Base-by-base conservation (phyloP, 2,797 vertebrate species). In the Leptoclinus maculatus region DNA sequence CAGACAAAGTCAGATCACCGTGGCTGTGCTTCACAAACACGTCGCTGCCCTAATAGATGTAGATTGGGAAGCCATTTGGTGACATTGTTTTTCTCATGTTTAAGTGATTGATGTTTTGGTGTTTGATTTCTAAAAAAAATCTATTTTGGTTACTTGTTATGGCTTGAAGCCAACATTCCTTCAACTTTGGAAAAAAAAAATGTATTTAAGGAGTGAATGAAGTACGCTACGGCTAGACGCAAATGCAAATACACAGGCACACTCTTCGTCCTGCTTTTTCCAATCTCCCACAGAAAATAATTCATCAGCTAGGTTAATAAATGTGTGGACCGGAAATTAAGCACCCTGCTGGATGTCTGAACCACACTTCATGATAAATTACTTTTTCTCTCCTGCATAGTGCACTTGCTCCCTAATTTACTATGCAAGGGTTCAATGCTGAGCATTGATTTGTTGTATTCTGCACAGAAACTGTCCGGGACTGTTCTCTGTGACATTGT, bases 381-480 rank as follows among this genome's bases (percentile, higher is more conserved):
- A 6, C 39, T 17, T 45, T 39, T 43, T 34, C 38, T 56, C 38
- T 51, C 45, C 23, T 47, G 29, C 36, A 2, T 62, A 71, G 64
- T 23, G 9, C 60, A 36, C 65, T 57, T 6, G 12, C 60, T 66
- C 39, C 16, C 29, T 41, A 7, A 78, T 83, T 65, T 17, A 72
- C 74, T 66, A 79, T 17, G 16, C 32, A 21, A 17, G 12, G 58
- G 41, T 66, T 79, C 57, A 69, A 71, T 54, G 77, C 74, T 2
- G 23, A 38, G 41, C 69, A 74, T 71, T 71, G 75, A 83, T 84
- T 74, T 74, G 74, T 59, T 59, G 51, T 23, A 1, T 64, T 69
- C 51, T 49, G 77, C 43, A 13, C n/a, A 70, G 74, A 63, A 66
- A 38, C 45, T 16, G 38, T 39, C 2, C 1, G 6, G 34, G 72